Conservation (phyloP, 2,888 invertebrate species). For the Rutpela maculata region DNA sequence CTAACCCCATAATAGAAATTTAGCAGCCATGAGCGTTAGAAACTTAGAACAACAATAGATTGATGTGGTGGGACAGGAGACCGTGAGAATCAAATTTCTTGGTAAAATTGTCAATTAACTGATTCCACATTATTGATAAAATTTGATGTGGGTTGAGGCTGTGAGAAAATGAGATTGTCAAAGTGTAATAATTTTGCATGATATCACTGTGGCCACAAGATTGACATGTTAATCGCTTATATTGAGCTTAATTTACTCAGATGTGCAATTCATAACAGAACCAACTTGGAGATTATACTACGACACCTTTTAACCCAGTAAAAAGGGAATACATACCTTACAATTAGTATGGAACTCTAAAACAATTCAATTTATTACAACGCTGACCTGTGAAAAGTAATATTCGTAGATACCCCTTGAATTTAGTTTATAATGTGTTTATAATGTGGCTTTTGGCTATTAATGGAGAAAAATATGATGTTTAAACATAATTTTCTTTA, state of each 20-base stretch:
- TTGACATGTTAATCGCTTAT: background rate
- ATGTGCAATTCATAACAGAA: no score
- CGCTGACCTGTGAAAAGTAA: no score
- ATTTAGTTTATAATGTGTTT: no score
- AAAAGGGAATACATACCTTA: no score
- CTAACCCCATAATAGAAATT: slow-evolving; percentile 31
- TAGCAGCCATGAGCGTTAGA: slow-evolving; percentile 17
- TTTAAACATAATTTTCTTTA: no score
- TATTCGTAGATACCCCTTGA: no score
- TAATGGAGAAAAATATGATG: no score
- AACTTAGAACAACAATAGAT: slow-evolving; percentile 30
- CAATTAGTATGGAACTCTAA: no score
- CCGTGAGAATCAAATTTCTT: slow-evolving; percentile 35
- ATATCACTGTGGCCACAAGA: slow-evolving; percentile 1
- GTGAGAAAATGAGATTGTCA: slow-evolving; percentile 24
- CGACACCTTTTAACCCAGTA: no score
- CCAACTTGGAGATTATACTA: no score
- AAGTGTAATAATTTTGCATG: slow-evolving; percentile 20
- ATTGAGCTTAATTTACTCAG: background rate
- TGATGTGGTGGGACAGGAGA: slow-evolving; percentile 23
- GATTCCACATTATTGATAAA: slow-evolving; percentile 13
- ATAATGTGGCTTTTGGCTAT: no score
- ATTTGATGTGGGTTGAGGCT: slow-evolving; percentile 29
- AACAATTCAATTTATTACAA: no score
- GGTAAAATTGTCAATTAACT: slow-evolving; percentile 37